These are phyloP conservation scores for Chlamydotis undulata DNA, from an alignment of 2,113 vertebrate species.

Conservation along the genomic window DNA sequence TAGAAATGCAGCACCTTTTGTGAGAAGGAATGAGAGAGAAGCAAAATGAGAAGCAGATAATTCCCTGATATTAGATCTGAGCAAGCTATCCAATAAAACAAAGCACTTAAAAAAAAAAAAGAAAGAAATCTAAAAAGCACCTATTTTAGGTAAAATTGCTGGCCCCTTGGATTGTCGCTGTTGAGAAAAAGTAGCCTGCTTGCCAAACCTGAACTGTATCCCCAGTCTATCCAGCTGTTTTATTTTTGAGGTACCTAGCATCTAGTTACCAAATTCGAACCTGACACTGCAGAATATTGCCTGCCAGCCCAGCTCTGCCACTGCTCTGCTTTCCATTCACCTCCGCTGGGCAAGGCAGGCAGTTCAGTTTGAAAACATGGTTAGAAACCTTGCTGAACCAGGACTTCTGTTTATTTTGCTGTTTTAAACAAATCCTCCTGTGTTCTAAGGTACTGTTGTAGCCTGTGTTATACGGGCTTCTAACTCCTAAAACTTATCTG, in stretches of 20 bases:
- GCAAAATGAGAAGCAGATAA: background rate
- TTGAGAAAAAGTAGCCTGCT: background rate
- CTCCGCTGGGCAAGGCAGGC: background rate
- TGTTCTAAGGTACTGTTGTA: background rate
- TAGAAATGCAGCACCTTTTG: background rate
- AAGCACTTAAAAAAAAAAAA: background rate
- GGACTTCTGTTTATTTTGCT: background rate
- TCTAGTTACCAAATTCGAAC: background rate
- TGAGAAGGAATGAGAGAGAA: background rate
- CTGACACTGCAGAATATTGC: background rate
- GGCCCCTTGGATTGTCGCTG: accelerated
- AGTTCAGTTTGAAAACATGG: background rate
- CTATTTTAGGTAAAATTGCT: background rate
- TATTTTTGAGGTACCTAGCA: background rate
- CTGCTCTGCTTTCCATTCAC: background rate
- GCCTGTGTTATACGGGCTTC: background rate
- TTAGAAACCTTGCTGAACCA: background rate
- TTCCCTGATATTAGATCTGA: background rate
- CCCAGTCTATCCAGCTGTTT: background rate
- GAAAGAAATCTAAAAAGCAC: accelerated
- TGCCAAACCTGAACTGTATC: background rate
- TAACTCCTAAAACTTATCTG: background rate
- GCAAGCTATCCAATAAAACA: background rate
- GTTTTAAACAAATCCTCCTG: background rate
- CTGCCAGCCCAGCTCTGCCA: background rate